Evolutionary conservation across 64 coral and sea anemone species (phyloP).

Genomic region (Pachyseris speciosa): DNA sequence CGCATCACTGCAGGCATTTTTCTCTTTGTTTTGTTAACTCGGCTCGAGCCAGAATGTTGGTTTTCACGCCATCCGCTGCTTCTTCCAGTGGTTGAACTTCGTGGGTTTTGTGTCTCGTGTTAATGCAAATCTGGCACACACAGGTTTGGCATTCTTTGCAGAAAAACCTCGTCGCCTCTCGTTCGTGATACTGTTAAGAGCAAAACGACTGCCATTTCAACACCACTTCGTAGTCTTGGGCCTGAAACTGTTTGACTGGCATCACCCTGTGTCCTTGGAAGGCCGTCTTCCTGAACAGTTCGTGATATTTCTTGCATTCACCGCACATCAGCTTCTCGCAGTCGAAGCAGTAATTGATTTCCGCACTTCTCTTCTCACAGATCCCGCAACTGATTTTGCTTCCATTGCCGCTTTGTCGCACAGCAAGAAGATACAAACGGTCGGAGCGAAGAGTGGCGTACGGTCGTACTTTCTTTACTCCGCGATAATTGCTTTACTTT

Average conservation of each 20-base stretch:
- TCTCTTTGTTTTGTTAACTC: background rate
- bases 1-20: background rate
- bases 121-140: conserved; percentile 25
- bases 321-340: background rate
- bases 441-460: too few species aligned
- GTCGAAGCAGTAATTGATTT: background rate
- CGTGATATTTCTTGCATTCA: background rate
- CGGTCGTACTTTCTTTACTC: too few species aligned
- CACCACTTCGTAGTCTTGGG: background rate
- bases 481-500: too few species aligned
- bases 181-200: background rate
- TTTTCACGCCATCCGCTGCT: background rate
- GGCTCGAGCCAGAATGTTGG: background rate
- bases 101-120: background rate
- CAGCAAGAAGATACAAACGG: too few species aligned
- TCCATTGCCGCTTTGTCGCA: too few species aligned
- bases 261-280: background rate
- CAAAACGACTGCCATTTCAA: conserved; percentile 19
- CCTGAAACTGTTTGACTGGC: background rate
- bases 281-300: background rate
- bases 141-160: background rate
- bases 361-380: too few species aligned
- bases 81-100: background rate
- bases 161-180: background rate
- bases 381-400: too few species aligned